A percentile compares a stretch with the other conserved stretches of the same genome.
phyloP scores from a whole-genome alignment of 1,140 invertebrate genomes.

The Phymorhynchus buccinoides region DNA sequence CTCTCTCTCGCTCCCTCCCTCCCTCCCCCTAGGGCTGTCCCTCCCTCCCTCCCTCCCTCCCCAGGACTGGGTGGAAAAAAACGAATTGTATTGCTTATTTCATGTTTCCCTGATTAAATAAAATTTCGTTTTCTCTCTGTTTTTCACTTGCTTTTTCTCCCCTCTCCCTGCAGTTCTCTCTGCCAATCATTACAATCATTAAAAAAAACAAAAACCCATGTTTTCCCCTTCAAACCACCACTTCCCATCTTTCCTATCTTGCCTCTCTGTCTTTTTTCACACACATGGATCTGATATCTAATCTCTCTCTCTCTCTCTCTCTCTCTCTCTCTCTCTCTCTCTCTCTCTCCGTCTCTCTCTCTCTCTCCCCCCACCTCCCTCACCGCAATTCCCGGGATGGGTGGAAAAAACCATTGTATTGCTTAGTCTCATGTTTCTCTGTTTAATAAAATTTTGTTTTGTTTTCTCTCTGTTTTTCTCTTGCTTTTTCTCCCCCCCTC shows the following conservation, averaged over 20 bases:
- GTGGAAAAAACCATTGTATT: neutral
- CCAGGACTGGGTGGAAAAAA: too few relatives aligned
- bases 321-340: slow-evolving; percentile 30
- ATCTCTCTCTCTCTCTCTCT: slow-evolving; percentile 34
- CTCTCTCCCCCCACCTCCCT: slow-evolving; percentile 7
- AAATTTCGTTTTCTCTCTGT: slow-evolving; percentile 23
- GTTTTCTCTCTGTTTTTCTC: neutral
- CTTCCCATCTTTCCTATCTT: too few relatives aligned
- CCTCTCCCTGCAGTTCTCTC: too few relatives aligned
- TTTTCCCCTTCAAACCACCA: too few relatives aligned
- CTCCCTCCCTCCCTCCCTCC: slow-evolving; percentile 40
- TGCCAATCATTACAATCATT: too few relatives aligned
- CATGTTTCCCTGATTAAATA: too few relatives aligned
- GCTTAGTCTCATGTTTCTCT: neutral
- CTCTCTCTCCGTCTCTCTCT: slow-evolving; percentile 28
- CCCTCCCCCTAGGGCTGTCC: slow-evolving; percentile 1
- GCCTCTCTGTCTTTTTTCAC: too few relatives aligned
- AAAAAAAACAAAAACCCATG: too few relatives aligned
- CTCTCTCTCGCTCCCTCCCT: slow-evolving; percentile 48
- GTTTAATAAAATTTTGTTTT: neutral
- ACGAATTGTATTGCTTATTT: too few relatives aligned
- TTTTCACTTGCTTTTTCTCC: neutral
- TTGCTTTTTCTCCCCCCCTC: too few relatives aligned
- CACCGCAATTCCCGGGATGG: neutral
- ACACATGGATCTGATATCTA: too few relatives aligned